Evolutionary conservation across 30 jellyfish, hydroid and myxozoan species (phyloP).

Genomic region (Pelagia noctiluca): DNA sequence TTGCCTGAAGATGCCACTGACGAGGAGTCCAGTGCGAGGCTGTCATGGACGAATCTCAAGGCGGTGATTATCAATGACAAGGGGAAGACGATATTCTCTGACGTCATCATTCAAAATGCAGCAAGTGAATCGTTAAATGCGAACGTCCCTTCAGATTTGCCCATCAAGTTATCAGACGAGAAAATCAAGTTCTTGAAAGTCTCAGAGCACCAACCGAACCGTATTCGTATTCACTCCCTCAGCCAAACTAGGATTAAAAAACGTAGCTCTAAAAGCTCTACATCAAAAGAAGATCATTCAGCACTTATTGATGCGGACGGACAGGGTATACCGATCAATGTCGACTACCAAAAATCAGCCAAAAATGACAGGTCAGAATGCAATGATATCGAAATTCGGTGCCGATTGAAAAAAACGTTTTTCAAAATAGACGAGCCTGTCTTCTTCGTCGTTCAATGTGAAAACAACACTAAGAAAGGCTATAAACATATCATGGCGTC

Average conservation of each 20-base stretch:
- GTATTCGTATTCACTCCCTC: no score
- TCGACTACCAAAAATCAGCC: neutral
- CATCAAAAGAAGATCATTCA: no score
- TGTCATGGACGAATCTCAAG: constrained; percentile 57
- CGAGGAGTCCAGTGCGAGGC: constrained; percentile 15
- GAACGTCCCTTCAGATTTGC: no score
- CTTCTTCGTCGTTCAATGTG: constrained; percentile 50
- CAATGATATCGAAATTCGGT: constrained; percentile 11
- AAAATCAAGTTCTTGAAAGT: no score
- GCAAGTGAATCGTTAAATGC: neutral
- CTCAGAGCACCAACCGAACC: no score
- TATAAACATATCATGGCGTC: constrained; percentile 42
- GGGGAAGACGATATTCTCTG: constrained; percentile 26
- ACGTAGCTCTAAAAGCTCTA: no score
- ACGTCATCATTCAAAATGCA: neutral
- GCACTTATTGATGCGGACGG: no score
- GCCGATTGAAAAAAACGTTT: constrained; percentile 17
- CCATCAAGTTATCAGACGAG: no score
- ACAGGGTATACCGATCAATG: no score
- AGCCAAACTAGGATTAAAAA: no score
- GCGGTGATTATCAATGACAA: constrained; percentile 42
- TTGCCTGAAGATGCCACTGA: neutral
- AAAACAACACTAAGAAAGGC: constrained; percentile 51
- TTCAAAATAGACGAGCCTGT: constrained; percentile 21
- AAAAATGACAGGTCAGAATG: no score